Base-by-base conservation (phyloP, 2,888 invertebrate species). In the Cheilosia scutellata region DNA sequence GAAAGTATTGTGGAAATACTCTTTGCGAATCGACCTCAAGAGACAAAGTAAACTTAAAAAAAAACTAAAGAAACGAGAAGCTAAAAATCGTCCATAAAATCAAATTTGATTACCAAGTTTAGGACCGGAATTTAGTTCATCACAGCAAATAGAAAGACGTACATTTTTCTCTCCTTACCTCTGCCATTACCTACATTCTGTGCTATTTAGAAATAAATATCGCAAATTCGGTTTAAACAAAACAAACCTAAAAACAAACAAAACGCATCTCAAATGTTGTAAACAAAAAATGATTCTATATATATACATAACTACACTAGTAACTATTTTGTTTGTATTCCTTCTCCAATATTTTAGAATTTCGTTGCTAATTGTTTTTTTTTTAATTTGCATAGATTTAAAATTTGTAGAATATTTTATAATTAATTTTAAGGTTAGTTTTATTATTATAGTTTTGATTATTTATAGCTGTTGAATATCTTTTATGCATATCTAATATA, bases 1-100 rank as follows among this genome's bases (percentile, higher is more conserved):
- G 97, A 97, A 88, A 93, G 94, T n/a, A 96, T 98, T 82, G 96
- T 99, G 27, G 96, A 96, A 42, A 93, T 95, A 87, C 93, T 98
- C 29, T 96, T 97, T 91, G 94, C 95, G 76, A 95, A 95, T 89
- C 94, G 96, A 90, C 96, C 96, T n/a, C 88, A 90, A 53, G 92
- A 92, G 88, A 89, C 89, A 87, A 91, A 91, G 88, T 91, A 92
- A 89, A 88, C 47, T 25, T 33, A n/a, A 29, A 44, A n/a, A 42
- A n/a, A 33, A 16, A 0, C 11, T 33, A 6, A 42, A 42, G 13
- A 13, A 9, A 53, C 9, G 5, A 53, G 6, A 51, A 33, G n/a
- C 16, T 51, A 5, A 37, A 13, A 33, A 7, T 60, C 44, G 47
- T 76, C 51, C 58, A 44, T 40, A 5, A 51, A 42, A 20, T 29